Percentiles rank a stretch among this genome's conserved stretches.
These are phyloP conservation scores for Notiomystis cincta DNA, from an alignment of 2,113 vertebrate genomes.

Conservation along the genomic window DNA sequence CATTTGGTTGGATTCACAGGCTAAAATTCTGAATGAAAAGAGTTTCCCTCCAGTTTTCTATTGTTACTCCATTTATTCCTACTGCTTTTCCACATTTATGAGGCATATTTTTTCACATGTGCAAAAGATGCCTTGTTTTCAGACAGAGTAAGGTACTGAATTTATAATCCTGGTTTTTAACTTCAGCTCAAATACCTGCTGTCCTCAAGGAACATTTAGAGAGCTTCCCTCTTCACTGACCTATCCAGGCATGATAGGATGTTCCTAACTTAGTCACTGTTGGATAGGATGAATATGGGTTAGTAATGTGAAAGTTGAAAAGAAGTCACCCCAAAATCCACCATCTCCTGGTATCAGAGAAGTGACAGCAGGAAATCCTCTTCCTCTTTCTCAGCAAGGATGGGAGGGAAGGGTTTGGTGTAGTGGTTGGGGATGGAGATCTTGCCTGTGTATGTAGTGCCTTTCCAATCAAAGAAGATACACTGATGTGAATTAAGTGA, in stretches of 20 bases:
- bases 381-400: not conserved
- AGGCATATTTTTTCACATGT: not conserved
- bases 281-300: not conserved
- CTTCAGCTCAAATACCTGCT: not conserved
- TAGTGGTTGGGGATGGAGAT: not conserved
- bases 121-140: not conserved
- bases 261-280: not conserved
- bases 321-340: not conserved
- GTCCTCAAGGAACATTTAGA: not conserved
- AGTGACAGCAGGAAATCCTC: not conserved
- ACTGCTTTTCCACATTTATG: not conserved
- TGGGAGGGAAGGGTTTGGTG: not conserved
- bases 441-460: fast-evolving
- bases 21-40: not conserved
- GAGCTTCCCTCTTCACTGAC: not conserved
- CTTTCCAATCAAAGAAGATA: not conserved
- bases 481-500: not conserved
- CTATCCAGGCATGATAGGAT: not conserved
- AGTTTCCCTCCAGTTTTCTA: not conserved
- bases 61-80: not conserved
- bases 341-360: not conserved
- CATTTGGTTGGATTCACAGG: not conserved
- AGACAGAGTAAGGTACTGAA: not conserved
- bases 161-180: not conserved
- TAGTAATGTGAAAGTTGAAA: not conserved